Evolutionary conservation across 2,797 vertebrate species (phyloP), one percentile per base, ranked within the genome.

Genomic region (Notolabrus celidotus): DNA sequence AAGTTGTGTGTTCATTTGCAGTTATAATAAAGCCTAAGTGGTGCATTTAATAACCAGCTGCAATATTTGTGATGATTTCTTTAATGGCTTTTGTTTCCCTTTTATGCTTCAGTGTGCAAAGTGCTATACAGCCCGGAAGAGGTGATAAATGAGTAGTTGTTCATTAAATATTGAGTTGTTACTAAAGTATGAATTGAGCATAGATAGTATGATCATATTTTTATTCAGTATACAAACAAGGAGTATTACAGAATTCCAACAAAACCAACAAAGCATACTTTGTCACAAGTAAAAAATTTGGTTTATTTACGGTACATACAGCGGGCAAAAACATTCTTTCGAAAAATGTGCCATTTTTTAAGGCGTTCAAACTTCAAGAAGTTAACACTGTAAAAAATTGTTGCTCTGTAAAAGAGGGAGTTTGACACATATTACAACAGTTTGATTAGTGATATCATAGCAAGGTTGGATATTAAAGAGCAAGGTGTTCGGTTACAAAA

Each of bases 261-360:
- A 87, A 88, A 91, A 86, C 68, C 73, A 67, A 63, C 62, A 86
- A 83, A 88, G 85, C 61, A 82, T 31, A 80, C 54, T 53, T 80
- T 77, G 46, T 75, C 50, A 86, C 86, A 86, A 80, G 82, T 88
- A 94, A 73, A 92, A 92, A 92, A 88, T 81, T 71, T 86, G 76
- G 67, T 90, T 74, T 88, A 88, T 89, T 91, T 82, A 79, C 42
- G 54, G 53, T 84, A 86, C 80, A 87, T 85, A 88, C 82, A 83
- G 67, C 70, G 77, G 85, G 84, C 80, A 87, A 83, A 77, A 92
- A 89, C 83, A 85, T 92, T 90, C 76, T 60, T 86, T 86, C 65
- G 75, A 86, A 88, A 88, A 89, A 86, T 64, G 79, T 87, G 90
- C 83, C 89, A 78, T 74, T 80, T 84, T 87, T 89, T 90, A 89